These are phyloP conservation scores for Zaprionus inermis DNA, from an alignment of 1,140 invertebrate species.

Conservation along the genomic window DNA sequence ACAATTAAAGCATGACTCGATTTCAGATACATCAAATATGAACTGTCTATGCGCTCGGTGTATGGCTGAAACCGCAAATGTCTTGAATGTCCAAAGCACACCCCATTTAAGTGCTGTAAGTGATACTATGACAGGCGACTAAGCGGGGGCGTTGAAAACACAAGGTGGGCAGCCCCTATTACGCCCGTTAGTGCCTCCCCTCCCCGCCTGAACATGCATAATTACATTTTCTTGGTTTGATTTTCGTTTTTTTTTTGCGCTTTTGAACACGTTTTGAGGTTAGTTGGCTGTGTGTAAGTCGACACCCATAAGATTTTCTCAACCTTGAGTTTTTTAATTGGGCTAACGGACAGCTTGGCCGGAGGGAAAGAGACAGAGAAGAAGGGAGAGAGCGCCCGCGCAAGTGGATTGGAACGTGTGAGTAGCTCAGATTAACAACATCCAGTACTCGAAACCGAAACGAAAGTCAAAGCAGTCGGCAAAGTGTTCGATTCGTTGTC, in stretches of 20 bases:
- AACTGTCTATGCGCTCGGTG: neutral
- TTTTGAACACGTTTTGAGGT: constrained; percentile 76
- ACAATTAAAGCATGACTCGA: neutral
- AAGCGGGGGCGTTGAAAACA: constrained; percentile 36
- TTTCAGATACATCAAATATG: neutral
- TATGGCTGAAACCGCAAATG: constrained; percentile 33
- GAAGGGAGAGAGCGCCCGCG: constrained; percentile 11
- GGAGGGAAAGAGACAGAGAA: constrained; percentile 17
- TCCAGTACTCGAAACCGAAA: constrained; percentile 47
- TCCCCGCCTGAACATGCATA: constrained; percentile 36
- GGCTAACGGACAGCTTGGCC: constrained; percentile 54
- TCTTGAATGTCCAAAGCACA: constrained; percentile 54
- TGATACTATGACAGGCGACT: constrained; percentile 41
- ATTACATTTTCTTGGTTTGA: constrained; percentile 40
- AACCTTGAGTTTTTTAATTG: constrained; percentile 78
- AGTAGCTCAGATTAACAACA: constrained; percentile 59
- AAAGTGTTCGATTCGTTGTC: constrained; percentile 20
- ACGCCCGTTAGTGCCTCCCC: neutral
- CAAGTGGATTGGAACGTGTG: constrained; percentile 52
- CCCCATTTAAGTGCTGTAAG: constrained; percentile 60
- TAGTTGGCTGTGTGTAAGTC: constrained; percentile 46
- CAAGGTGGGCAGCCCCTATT: constrained; percentile 2
- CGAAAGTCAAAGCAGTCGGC: constrained; percentile 27
- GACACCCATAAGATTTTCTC: constrained; percentile 70
- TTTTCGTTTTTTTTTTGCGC: constrained; percentile 46